Evolutionary conservation across 1,140 invertebrate genomes (phyloP), one percentile per base, ranked within the genome.

Genomic region (Neodiprion fabricii): DNA sequence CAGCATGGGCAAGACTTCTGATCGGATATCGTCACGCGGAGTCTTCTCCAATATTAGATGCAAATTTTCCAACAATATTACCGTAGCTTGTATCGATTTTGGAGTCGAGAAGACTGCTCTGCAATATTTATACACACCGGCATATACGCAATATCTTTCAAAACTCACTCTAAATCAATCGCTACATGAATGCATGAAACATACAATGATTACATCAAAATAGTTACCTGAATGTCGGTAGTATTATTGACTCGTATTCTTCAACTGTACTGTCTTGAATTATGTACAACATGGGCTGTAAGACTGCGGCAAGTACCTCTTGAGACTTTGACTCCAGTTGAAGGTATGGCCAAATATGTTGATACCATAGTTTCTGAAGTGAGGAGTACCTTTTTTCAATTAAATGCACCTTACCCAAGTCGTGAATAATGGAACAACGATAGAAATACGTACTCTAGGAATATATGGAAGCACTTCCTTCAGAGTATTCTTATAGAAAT

Each of bases 321-420:
- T 94, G 92, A 49, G 93, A 93, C 81, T 93, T 91, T 84, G 98
- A 92, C 86, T 98, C 97, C 71, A 92, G 90, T 82, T 96, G 93
- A 69, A 99, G 89, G 82, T 93, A 94, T 21, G 96, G 96, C 94
- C 97, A 97, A 47, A 98, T 93, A 84, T 97, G 95, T 86, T 96
- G 94, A 89, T 97, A 98, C 92, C 97, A 96, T 17, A 99, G 89
- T 95, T 98, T 98, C 97, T 99, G 90, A 65, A 90, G 89, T 74
- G 83, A 78, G 80, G 77, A 78, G 21, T 70, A 40, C 28, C 28
- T 5, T 40, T 40, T 40, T 3, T 40, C 28, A 40, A 69, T 69
- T 69, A 23, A 69, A 69, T 21, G 67, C 4, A 10, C 1, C 28
- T 40, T 5, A 40, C 28, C 28, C 28, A 40, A 40, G 1, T 40